Conservation (phyloP, 2,797 vertebrate genomes). For the Iguana delicatissima region DNA sequence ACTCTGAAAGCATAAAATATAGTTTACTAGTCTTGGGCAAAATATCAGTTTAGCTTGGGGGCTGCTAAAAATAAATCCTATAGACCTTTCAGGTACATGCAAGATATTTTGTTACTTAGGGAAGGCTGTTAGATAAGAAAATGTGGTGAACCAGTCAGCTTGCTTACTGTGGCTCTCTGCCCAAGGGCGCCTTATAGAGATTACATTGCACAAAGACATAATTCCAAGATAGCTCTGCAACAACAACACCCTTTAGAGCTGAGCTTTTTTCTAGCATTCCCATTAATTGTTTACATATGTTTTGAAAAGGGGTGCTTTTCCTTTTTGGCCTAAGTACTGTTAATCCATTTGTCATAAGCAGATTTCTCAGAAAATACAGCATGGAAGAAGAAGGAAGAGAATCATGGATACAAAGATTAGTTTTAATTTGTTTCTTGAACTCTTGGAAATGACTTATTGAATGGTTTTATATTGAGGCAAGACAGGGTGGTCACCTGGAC, state of each 20-base stretch:
- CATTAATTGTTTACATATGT: constrained; percentile 69
- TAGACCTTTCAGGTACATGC: constrained; percentile 45
- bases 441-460: not conserved
- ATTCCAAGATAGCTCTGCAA: constrained; percentile 72
- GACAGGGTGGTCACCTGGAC: not conserved
- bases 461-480: not conserved
- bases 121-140: constrained; percentile 72
- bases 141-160: constrained; percentile 62
- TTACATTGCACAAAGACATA: constrained; percentile 77
- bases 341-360: constrained; percentile 37
- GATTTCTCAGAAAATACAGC: constrained; percentile 14
- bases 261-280: constrained; percentile 62
- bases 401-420: not conserved
- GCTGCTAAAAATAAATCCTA: constrained; percentile 23
- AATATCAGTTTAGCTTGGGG: constrained; percentile 51
- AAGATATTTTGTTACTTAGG: constrained; percentile 64
- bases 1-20: constrained; percentile 48
- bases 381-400: not conserved
- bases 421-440: not conserved
- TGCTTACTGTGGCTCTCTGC: constrained; percentile 75
- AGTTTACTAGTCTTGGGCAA: constrained; percentile 28
- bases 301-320: constrained; percentile 54
- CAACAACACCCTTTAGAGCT: constrained; percentile 58
- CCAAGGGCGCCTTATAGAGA: constrained; percentile 74
- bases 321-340: constrained; percentile 17